Evolutionary conservation across 2,113 vertebrate species (phyloP).

Genomic region (Otolemur garnettii): DNA sequence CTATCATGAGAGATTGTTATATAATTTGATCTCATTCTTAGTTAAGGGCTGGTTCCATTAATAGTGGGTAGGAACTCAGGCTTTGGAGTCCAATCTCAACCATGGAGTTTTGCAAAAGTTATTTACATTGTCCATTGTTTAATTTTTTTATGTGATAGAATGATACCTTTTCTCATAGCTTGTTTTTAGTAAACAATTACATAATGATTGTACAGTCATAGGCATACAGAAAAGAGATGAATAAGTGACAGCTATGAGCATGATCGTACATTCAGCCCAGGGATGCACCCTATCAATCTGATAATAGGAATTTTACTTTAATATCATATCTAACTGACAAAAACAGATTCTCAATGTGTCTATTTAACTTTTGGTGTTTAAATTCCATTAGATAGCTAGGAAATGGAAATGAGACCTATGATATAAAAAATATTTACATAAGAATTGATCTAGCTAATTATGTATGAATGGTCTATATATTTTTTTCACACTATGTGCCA

Average conservation of each 20-base stretch:
- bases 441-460: neutral
- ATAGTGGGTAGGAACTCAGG: neutral
- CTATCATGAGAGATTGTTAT: neutral
- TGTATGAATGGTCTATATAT: neutral
- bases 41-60: neutral
- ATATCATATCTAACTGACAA: neutral
- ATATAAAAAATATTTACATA: neutral
- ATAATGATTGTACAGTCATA: neutral
- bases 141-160: neutral
- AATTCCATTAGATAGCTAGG: slow-evolving; percentile 1
- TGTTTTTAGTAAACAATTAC: neutral
- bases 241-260: neutral
- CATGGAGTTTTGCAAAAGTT: neutral
- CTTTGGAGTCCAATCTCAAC: neutral
- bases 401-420: neutral
- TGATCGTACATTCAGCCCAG: neutral
- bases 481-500: neutral
- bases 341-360: neutral
- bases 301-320: neutral
- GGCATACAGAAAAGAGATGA: neutral
- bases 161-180: neutral
- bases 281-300: neutral
- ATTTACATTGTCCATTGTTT: neutral
- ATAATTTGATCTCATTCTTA: neutral
- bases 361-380: neutral